Evolutionary conservation across 2,888 invertebrate species (phyloP), one percentile per base, ranked within the genome.

Genomic region (Aquatica leii): DNA sequence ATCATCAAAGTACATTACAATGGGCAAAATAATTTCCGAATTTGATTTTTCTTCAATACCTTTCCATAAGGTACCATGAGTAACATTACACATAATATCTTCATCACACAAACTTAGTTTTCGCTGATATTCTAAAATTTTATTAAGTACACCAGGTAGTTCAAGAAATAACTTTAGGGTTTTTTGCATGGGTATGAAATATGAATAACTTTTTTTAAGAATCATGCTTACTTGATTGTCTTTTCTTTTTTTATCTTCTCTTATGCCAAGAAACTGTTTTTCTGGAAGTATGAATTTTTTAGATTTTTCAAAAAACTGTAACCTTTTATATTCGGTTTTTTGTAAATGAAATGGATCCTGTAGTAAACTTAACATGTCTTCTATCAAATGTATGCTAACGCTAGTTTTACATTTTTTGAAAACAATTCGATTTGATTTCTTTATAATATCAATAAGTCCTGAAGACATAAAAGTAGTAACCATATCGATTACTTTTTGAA

Each of bases 1-100:
- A 35, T 57, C 57, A 12, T 57, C 57, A 49, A 40, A 51, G 49
- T 58, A 58, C 1, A 58, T 17, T 4, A 50, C 14, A 15, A 58
- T 8, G 1, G 58, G 51, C 5, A 58, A 15, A 1, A 58, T 18
- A 2, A 14, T 48, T 35, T 56, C 35, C 12, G 17, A 11, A 6
- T 1, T 3, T 15, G 18, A 43, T 2, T 48, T 48, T 20, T 9
- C n/a, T 46, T 12, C 8, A 14, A 56, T 12, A 1, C 11, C 9
- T 12, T 35, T 17, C 48, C 48, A 56, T 15, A 48, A 34, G 1
- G 17, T 14, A 35, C 24, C 14, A 18, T 56, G 54, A 4, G 41
- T 35, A 12, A 48, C 14, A 48, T 48, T 56, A 1, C 2, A 48
- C 2, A 20, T 35, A n/a, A 48, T 20, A 15, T 20, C 14, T 9